Evolutionary conservation across 2,888 invertebrate genomes (phyloP), one percentile per base, ranked within the genome.

Genomic region (Mythimna pallens): DNA sequence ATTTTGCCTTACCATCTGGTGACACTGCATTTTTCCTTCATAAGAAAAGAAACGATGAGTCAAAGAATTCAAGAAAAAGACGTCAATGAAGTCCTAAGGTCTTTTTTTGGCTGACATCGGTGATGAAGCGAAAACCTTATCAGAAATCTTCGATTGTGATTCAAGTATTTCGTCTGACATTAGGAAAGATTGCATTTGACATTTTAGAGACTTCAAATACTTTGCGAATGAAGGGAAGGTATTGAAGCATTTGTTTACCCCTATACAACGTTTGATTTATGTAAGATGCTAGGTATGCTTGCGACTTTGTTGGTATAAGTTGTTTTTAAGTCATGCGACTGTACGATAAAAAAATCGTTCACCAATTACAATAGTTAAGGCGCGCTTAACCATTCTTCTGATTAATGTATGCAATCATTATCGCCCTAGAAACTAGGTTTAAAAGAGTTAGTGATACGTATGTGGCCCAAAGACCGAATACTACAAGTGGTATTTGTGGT

Each of bases 181-280:
- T 64, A 25, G 14, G 59, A 59, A 52, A 80, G 80, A 79, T 79
- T 70, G 66, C 64, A 61, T 79, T 70, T 76, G 76, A 67, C 76
- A 70, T 80, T 80, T 76, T 4, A 43, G 20, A 70, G n/a, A 76
- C 22, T 54, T 65, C 17, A 65, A 75, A 62, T 73, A 58, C 78
- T 36, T 17, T 59, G 12, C 36, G 43, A 57, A 14, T 36, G 25
- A 36, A 54, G 30, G n/a, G 25, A 50, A 0, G 12, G 22, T 40
- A 55, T 30, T 73, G 52, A 57, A 52, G 73, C 14, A 9, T 54
- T 70, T 52, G 20, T 63, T 5, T 8, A 14, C 43, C 4, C 20
- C 1, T 6, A 9, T 52, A 52, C 50, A n/a, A 50, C 9, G 50
- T n/a, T 52, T 52, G 17, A 43, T 73, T 22, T n/a, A n/a, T n/a